Conservation (phyloP, 2,888 invertebrate species). For the Callinectes sapidus region DNA sequence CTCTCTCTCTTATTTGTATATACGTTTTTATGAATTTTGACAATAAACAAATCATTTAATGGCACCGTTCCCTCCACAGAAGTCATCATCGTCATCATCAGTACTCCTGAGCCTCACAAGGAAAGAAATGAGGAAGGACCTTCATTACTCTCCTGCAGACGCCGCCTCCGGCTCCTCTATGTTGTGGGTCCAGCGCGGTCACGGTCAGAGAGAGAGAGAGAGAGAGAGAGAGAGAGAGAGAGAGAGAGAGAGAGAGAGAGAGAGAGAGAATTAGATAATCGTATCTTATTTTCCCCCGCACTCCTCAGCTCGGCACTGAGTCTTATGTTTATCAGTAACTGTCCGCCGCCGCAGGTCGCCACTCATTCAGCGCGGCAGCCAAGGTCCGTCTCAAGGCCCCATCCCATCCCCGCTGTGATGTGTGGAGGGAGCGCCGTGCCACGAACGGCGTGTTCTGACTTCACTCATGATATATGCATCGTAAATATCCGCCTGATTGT, state of each 20-base stretch:
- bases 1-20: neutral
- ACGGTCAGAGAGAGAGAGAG: neutral
- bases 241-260: conserved; percentile 23
- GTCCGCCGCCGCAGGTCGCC: neutral
- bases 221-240: neutral
- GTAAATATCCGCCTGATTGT: too few relatives aligned
- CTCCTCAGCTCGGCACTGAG: neutral
- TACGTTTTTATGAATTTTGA: neutral
- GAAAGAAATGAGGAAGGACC: neutral
- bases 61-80: neutral
- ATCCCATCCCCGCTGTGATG: neutral
- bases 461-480: too few relatives aligned
- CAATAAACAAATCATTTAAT: neutral
- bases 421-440: too few relatives aligned
- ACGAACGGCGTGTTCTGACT: too few relatives aligned
- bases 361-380: neutral
- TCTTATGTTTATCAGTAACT: neutral
- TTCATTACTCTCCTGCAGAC: neutral
- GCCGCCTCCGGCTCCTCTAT: neutral
- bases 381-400: neutral
- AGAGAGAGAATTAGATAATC: neutral
- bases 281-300: neutral
- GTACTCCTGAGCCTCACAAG: neutral
- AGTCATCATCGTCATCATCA: neutral
- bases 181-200: neutral